These are phyloP conservation scores for Minunthozetes semirufus DNA, from an alignment of 2,888 invertebrate genomes.

Conservation along the genomic window DNA sequence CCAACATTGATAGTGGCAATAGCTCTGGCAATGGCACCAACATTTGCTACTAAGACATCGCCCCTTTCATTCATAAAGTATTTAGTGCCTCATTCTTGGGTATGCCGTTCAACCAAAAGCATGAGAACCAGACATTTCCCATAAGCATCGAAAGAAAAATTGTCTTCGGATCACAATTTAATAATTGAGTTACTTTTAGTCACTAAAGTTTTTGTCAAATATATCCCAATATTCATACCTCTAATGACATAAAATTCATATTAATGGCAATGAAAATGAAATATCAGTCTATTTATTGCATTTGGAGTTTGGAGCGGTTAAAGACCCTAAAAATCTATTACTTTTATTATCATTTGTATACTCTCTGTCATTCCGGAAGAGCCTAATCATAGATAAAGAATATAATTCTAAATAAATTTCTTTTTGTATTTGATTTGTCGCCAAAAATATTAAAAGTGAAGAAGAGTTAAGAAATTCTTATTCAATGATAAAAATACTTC, in stretches of 20 bases:
- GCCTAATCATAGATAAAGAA: slow-evolving; percentile 18
- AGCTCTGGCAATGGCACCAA: neutral
- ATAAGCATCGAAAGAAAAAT: slow-evolving; percentile 26
- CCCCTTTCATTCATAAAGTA: slow-evolving; percentile 30
- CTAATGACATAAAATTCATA: neutral
- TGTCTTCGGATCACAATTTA: slow-evolving; percentile 1
- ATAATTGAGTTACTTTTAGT: neutral
- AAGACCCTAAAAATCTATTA: slow-evolving; percentile 18
- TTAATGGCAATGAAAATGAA: neutral
- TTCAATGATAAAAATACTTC: too few relatives aligned
- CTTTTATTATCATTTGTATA: neutral
- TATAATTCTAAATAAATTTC: neutral
- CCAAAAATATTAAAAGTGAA: neutral
- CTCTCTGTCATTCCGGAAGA: slow-evolving; percentile 24
- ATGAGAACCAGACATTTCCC: slow-evolving; percentile 30
- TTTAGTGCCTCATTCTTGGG: slow-evolving; percentile 10
- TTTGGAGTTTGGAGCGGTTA: neutral
- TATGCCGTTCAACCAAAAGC: slow-evolving; percentile 10
- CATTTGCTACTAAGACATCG: neutral
- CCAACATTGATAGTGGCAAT: slow-evolving; percentile 13
- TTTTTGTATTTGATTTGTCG: neutral
- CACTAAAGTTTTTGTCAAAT: neutral
- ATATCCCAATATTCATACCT: neutral
- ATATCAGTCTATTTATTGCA: neutral
- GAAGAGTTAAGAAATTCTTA: neutral